Evolutionary conservation across 2,888 invertebrate species (phyloP).

Genomic region (Leucophora obtusa): DNA sequence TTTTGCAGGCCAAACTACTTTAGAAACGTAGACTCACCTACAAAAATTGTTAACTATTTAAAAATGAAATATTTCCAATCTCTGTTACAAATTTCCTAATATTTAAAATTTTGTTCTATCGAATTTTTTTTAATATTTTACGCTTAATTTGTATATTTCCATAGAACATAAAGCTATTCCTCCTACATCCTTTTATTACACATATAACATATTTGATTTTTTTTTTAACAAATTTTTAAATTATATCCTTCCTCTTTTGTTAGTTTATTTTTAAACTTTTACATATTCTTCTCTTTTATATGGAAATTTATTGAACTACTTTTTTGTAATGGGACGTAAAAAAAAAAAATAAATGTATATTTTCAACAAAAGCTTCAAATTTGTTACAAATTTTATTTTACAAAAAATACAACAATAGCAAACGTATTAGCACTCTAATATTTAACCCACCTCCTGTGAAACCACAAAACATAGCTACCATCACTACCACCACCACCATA

Average conservation of each 20-base stretch:
- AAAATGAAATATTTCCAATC: no score
- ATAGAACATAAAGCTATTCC: not conserved
- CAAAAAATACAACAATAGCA: slow-evolving; percentile 29
- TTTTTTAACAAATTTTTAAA: not conserved
- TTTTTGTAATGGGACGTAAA: slow-evolving; percentile 29
- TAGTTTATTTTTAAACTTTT: slow-evolving; percentile 21
- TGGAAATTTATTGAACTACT: slow-evolving; percentile 55
- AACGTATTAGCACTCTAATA: slow-evolving; percentile 21
- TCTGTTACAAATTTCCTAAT: no score
- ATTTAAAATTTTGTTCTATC: no score
- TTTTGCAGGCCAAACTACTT: no score
- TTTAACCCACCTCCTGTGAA: slow-evolving; percentile 33
- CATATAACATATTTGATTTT: not conserved
- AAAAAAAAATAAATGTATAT: slow-evolving; percentile 16
- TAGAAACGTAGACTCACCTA: no score
- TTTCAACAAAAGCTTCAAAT: slow-evolving; percentile 60
- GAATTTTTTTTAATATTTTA: no score
- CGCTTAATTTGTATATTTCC: not conserved
- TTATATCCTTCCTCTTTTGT: slow-evolving; percentile 2
- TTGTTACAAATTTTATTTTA: slow-evolving; percentile 56
- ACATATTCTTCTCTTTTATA: slow-evolving; percentile 44
- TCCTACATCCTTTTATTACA: not conserved
- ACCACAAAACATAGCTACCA: slow-evolving; percentile 28
- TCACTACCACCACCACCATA: not conserved
- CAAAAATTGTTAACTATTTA: no score